Percentiles rank a stretch among this genome's conserved stretches.
These are phyloP conservation scores for Uromys caudimaculatus DNA, from an alignment of 2,797 vertebrate species.

Conservation along the genomic window DNA sequence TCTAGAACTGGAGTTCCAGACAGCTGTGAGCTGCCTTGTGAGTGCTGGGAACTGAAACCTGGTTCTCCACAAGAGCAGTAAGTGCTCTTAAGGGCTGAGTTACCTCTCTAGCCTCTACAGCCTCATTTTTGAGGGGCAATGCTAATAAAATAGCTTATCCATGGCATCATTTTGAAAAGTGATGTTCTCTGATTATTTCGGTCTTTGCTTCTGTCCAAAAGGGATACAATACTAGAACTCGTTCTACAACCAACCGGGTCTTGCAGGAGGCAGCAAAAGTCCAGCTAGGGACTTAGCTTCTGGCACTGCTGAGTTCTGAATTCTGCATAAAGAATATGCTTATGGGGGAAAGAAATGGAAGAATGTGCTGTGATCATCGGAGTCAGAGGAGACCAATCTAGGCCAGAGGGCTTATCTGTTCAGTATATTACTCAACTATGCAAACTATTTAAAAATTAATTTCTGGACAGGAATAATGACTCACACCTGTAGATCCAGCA, in stretches of 20 bases:
- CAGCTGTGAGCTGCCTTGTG: background rate
- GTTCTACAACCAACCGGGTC: background rate
- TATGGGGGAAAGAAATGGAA: background rate
- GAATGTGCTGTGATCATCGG: background rate
- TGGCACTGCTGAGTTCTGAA: background rate
- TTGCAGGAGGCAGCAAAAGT: background rate
- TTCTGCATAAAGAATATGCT: background rate
- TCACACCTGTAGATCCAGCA: background rate
- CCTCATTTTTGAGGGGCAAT: slow-evolving; percentile 25
- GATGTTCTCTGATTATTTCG: background rate
- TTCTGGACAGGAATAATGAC: background rate
- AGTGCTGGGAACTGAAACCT: background rate
- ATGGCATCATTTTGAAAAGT: background rate
- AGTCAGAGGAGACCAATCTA: background rate
- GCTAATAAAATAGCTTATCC: background rate
- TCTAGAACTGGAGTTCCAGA: background rate
- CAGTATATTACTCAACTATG: background rate
- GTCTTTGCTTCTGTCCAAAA: background rate
- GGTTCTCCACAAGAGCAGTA: background rate
- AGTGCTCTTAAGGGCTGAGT: background rate
- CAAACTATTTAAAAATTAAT: background rate
- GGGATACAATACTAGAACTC: background rate
- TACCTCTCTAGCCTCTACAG: background rate
- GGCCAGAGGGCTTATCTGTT: background rate
- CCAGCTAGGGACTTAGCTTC: background rate